Conservation (phyloP, 2,113 vertebrate genomes). For the Rhagologus leucostigma region DNA sequence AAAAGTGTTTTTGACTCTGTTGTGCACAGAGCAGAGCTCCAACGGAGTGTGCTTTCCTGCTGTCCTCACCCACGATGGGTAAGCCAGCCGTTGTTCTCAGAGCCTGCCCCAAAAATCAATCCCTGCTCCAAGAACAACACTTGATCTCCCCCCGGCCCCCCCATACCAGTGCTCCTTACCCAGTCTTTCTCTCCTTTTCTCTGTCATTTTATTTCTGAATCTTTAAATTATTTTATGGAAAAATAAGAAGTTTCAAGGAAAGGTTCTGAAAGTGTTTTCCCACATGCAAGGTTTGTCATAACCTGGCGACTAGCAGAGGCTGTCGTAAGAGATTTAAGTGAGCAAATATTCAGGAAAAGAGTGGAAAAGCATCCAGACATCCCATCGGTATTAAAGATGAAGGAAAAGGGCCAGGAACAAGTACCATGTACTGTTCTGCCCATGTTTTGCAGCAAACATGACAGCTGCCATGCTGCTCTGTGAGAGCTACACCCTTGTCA, state of each 20-base stretch:
- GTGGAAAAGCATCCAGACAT: neutral
- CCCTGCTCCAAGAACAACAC: neutral
- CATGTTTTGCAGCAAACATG: neutral
- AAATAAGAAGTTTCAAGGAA: neutral
- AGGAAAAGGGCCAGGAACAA: neutral
- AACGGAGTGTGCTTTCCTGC: neutral
- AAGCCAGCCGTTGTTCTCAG: neutral
- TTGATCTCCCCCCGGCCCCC: accelerated
- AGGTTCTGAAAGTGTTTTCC: neutral
- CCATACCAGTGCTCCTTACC: neutral
- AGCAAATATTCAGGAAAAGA: neutral
- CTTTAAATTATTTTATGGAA: neutral
- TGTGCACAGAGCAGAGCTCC: neutral
- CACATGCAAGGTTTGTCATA: neutral
- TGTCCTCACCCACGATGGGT: neutral
- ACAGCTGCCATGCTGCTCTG: slow-evolving; percentile 11
- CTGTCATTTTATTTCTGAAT: neutral
- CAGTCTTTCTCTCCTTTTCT: neutral
- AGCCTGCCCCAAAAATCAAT: neutral
- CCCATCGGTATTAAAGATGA: neutral
- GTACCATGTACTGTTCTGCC: accelerated
- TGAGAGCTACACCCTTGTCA: neutral
- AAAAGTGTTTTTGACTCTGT: neutral
- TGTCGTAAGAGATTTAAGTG: neutral
- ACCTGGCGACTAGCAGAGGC: neutral